These are phyloP conservation scores for Connochaetes taurinus DNA, from an alignment of 2,113 vertebrate species.

Conservation along the genomic window DNA sequence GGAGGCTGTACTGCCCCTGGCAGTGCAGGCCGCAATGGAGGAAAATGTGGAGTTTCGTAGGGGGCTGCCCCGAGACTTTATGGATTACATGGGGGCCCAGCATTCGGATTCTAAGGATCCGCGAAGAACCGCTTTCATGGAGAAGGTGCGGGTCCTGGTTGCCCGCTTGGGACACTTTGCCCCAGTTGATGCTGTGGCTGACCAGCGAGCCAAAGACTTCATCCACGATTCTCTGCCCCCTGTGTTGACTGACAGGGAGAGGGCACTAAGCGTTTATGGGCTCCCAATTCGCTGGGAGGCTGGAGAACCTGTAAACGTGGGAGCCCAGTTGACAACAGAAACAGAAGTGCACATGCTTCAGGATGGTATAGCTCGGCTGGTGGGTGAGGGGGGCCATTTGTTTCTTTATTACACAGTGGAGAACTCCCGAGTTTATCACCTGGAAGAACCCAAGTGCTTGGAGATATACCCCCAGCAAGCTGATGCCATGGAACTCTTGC, in stretches of 20 bases:
- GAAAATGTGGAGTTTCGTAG: conserved; percentile 92
- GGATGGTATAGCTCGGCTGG: conserved; percentile 87
- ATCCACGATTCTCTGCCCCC: conserved; percentile 96
- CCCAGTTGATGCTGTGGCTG: conserved; percentile 93
- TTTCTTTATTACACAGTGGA: conserved; percentile 90
- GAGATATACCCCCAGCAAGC: conserved; percentile 89
- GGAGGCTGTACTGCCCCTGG: conserved; percentile 89
- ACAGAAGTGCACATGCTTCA: conserved; percentile 88
- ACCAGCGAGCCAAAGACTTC: conserved; percentile 92
- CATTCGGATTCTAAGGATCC: conserved; percentile 87
- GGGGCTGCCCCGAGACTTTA: conserved; percentile 91
- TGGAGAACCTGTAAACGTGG: conserved; percentile 77
- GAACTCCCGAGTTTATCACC: conserved; percentile 95
- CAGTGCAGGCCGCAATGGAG: conserved; percentile 91
- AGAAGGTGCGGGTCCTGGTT: conserved; percentile 84
- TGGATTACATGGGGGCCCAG: conserved; percentile 93
- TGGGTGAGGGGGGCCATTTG: conserved; percentile 87
- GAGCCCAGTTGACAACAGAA: conserved; percentile 80
- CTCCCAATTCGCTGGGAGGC: conserved; percentile 85
- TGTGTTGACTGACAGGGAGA: conserved; percentile 84
- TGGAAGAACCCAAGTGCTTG: conserved; percentile 90
- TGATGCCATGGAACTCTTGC: conserved; percentile 90
- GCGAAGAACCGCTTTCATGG: conserved; percentile 83
- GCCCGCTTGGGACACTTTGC: conserved; percentile 86
- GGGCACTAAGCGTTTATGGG: conserved; percentile 84